Base-by-base conservation (phyloP, 2,888 invertebrate genomes). In the Macaria liturata region DNA sequence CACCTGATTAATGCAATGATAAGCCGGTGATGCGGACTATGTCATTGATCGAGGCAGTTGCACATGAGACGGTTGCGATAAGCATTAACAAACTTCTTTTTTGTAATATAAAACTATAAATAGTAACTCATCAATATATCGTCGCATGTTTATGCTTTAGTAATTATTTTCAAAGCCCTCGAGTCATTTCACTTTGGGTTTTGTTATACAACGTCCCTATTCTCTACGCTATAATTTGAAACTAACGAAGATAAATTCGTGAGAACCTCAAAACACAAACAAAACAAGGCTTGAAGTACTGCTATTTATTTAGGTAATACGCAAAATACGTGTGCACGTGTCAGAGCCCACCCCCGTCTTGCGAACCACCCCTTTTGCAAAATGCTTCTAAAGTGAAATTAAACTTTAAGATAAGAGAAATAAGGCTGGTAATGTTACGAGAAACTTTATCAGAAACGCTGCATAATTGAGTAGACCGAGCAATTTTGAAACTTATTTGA, bases 281-380 rank as follows among this genome's bases (percentile, higher is more conserved):
- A 80, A 70, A 69, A 74, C 75, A 76, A 69, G 66, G 72, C 71
- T 72, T 75, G 78, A 75, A 74, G 64, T 66, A 73, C 74, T 71
- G 74, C 75, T 88, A 89, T 90, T 91, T 91, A 89, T 91, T 90
- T 88, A 82, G 88, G 85, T 86, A 86, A 87, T 87, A 86, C 87
- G 81, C 88, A 85, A 87, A 87, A 88, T 87, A 86, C 84, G 80
- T 71, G 77, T 78, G 84, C 90, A 91, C 90, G 90, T 86, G 89
- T 83, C 84, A 67, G 70, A 74, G 72, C 67, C 68, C 76, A 74
- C 77, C 77, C 77, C 71, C 72, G 63, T 71, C 65, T 62, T 62
- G 59, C 52, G 63, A 74, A 71, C 67, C 74, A 64, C 64, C 67
- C 65, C 62, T 66, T 49, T 40, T 20, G 39, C 51, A 58, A 58